Conservation (phyloP, 2,888 invertebrate genomes). For the Zelleria hepariella region DNA sequence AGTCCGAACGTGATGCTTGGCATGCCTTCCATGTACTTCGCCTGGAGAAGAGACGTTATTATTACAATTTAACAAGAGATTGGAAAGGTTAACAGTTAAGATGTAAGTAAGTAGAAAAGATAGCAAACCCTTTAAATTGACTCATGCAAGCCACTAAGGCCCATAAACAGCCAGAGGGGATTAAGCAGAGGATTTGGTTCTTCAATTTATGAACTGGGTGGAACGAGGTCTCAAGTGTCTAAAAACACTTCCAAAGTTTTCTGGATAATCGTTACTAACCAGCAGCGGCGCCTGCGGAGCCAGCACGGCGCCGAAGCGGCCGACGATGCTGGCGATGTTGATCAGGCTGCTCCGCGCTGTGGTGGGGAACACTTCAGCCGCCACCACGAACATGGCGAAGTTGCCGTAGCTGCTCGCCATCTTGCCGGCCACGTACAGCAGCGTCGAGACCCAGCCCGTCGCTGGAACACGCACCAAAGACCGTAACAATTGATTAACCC, state of each 20-base stretch:
- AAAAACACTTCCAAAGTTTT: too few relatives aligned
- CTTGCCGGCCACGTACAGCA: conserved; percentile 74
- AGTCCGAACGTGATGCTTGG: conserved; percentile 49
- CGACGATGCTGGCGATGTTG: conserved; percentile 76
- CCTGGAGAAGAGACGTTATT: conserved; percentile 26
- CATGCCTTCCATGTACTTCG: conserved; percentile 44
- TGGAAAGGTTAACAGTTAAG: too few relatives aligned
- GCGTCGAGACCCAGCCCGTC: conserved; percentile 50
- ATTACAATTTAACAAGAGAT: too few relatives aligned
- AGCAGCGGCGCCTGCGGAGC: conserved; percentile 77
- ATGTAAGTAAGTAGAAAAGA: too few relatives aligned
- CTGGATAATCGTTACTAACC: conserved; percentile 64
- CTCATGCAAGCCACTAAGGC: too few relatives aligned
- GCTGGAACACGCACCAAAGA: conserved; percentile 27
- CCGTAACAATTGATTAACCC: too few relatives aligned
- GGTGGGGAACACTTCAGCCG: conserved; percentile 80
- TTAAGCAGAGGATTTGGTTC: too few relatives aligned
- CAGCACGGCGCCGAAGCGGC: conserved; percentile 75
- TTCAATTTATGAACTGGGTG: too few relatives aligned
- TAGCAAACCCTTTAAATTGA: too few relatives aligned
- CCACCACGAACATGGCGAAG: conserved; percentile 75
- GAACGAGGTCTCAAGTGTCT: too few relatives aligned
- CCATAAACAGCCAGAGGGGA: background rate
- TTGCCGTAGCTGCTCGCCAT: conserved; percentile 77
- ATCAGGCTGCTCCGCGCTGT: conserved; percentile 75